These are phyloP conservation scores for Dioctria rufipes DNA, from an alignment of 2,888 invertebrate species.

Conservation along the genomic window DNA sequence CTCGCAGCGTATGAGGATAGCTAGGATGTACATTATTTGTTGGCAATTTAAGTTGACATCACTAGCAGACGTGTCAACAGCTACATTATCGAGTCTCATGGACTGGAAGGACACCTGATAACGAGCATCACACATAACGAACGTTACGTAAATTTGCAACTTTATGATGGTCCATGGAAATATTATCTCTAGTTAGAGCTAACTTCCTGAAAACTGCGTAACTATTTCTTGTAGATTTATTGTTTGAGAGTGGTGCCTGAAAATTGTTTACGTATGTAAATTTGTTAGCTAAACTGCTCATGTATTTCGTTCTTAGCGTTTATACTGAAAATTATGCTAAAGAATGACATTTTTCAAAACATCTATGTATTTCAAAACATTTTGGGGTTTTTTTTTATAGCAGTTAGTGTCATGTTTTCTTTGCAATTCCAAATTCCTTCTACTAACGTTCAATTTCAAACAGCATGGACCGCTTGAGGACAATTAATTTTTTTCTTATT, in stretches of 20 bases:
- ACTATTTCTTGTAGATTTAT: not conserved
- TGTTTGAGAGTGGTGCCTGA: not conserved
- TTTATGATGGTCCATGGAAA: conserved; percentile 12
- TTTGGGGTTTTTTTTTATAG: too few species aligned
- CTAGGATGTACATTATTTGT: conserved; percentile 36
- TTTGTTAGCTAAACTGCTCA: not conserved
- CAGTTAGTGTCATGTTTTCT: too few species aligned
- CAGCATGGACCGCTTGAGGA: too few species aligned
- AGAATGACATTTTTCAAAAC: too few species aligned
- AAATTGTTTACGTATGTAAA: not conserved
- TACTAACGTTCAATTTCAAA: too few species aligned
- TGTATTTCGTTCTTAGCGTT: not conserved
- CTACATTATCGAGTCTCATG: conserved; percentile 32
- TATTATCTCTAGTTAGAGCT: not conserved
- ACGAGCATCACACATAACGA: conserved; percentile 41
- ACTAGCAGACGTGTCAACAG: conserved; percentile 45
- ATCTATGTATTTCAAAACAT: too few species aligned
- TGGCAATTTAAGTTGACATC: conserved; percentile 44
- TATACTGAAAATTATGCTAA: too few species aligned
- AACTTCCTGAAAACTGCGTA: not conserved
- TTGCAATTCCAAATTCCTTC: too few species aligned
- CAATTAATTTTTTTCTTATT: too few species aligned
- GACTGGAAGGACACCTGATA: conserved; percentile 45
- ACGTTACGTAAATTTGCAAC: conserved; percentile 47
- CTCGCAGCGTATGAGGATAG: not conserved